phyloP scores from a whole-genome alignment of 2,113 vertebrate genomes.

The Apaloderma vittatum region DNA sequence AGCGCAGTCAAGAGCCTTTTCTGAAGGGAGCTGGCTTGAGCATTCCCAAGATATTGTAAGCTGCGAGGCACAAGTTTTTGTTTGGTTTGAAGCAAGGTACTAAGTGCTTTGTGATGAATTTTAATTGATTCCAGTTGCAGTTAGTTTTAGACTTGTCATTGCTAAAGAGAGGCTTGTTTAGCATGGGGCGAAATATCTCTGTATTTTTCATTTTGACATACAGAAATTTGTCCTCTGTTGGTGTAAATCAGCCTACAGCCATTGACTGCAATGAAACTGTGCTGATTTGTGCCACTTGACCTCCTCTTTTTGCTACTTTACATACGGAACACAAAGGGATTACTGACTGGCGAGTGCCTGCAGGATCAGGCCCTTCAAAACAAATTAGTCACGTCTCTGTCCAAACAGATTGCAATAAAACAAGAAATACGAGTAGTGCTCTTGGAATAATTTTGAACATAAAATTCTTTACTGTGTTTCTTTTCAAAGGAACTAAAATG shows the following conservation, averaged over 20 bases:
- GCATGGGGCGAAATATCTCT: not conserved
- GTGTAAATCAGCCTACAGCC: constrained; percentile 38
- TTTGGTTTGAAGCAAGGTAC: constrained; percentile 22
- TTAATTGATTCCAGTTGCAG: constrained; percentile 54
- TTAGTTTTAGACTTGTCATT: not conserved
- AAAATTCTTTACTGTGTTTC: not conserved
- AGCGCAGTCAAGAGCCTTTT: constrained; percentile 26
- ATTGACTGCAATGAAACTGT: not conserved
- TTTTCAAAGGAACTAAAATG: constrained; percentile 58
- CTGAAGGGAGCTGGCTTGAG: constrained; percentile 22
- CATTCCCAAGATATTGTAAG: not conserved
- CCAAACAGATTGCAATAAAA: constrained; percentile 23
- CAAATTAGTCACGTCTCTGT: constrained; percentile 54
- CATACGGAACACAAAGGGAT: constrained; percentile 35
- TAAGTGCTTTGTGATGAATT: not conserved
- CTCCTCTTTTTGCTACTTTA: constrained; percentile 38
- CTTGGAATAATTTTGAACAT: constrained; percentile 37
- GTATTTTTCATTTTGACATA: not conserved
- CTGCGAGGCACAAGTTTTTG: constrained; percentile 27
- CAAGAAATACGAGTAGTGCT: not conserved
- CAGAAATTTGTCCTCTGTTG: not conserved
- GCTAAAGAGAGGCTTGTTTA: not conserved
- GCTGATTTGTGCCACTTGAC: constrained; percentile 13
- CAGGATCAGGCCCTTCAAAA: constrained; percentile 63
- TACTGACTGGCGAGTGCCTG: constrained; percentile 15